These are phyloP conservation scores for Alloplasta piceator DNA, from an alignment of 2,888 invertebrate genomes.

Conservation along the genomic window DNA sequence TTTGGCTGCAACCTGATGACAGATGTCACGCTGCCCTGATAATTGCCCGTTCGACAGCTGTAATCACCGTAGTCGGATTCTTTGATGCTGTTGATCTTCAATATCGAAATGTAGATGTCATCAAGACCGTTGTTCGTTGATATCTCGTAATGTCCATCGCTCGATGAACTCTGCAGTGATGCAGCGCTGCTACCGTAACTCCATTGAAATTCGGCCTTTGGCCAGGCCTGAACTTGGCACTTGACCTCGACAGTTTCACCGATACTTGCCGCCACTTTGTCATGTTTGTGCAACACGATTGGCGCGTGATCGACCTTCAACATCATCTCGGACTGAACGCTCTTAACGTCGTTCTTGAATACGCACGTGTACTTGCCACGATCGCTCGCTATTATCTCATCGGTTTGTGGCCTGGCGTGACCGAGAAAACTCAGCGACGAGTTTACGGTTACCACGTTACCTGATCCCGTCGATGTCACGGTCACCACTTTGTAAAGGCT, in stretches of 20 bases:
- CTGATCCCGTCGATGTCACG: constrained; percentile 90
- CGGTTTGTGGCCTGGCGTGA: constrained; percentile 89
- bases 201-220: constrained; percentile 97
- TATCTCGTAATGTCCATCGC: constrained; percentile 94
- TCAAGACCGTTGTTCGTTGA: constrained; percentile 92
- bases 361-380: constrained; percentile 94
- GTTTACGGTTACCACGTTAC: constrained; percentile 92
- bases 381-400: constrained; percentile 92
- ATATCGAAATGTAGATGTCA: constrained; percentile 92
- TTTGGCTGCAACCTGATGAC: constrained; percentile 93
- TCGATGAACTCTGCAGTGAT: constrained; percentile 89
- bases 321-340: constrained; percentile 94
- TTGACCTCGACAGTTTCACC: constrained; percentile 93
- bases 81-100: constrained; percentile 89
- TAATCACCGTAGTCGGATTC: constrained; percentile 96
- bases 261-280: constrained; percentile 94
- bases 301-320: constrained; percentile 96
- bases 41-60: constrained; percentile 93
- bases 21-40: constrained; percentile 90
- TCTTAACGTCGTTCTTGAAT: constrained; percentile 95
- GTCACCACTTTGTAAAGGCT: constrained; percentile 93
- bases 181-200: constrained; percentile 91
- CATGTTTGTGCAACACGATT: constrained; percentile 92
- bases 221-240: constrained; percentile 95
- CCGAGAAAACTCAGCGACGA: constrained; percentile 93